Percentiles rank a stretch among this genome's conserved stretches.
Conservation (phyloP, 1,140 invertebrate genomes). For the Radopholus similis region DNA sequence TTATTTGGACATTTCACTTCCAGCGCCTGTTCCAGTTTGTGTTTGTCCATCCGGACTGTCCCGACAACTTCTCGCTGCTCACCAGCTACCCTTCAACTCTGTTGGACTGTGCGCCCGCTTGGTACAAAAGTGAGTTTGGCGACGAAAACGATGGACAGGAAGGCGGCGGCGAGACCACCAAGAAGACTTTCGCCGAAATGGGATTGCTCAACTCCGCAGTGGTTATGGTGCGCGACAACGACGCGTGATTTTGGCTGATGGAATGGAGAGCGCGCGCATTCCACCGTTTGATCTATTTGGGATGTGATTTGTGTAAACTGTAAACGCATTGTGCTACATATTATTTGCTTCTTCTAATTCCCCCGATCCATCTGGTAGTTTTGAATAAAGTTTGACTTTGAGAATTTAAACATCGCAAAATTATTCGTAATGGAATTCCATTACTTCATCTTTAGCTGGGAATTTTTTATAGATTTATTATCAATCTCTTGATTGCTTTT, state of each 20-base stretch:
- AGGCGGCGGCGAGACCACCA: neutral
- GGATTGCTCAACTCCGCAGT: conserved; percentile 1
- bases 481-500: no score
- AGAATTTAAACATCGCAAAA: no score
- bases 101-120: conserved; percentile 2
- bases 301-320: no score
- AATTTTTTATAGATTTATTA: no score
- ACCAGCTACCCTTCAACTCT: neutral
- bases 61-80: conserved; percentile 12
- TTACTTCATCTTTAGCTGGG: no score
- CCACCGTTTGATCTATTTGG: no score
- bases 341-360: no score
- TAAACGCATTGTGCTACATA: no score
- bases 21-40: conserved; percentile 12
- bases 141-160: neutral
- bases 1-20: neutral
- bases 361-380: no score
- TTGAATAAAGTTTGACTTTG: no score
- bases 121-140: conserved; percentile 10
- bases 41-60: conserved; percentile 13
- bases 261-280: no score
- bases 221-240: conserved; percentile 8
- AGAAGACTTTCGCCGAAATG: conserved; percentile 4
- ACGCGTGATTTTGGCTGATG: neutral
- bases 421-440: no score